These are phyloP conservation scores for Scortum barcoo DNA, from an alignment of 2,113 vertebrate genomes.

Conservation along the genomic window DNA sequence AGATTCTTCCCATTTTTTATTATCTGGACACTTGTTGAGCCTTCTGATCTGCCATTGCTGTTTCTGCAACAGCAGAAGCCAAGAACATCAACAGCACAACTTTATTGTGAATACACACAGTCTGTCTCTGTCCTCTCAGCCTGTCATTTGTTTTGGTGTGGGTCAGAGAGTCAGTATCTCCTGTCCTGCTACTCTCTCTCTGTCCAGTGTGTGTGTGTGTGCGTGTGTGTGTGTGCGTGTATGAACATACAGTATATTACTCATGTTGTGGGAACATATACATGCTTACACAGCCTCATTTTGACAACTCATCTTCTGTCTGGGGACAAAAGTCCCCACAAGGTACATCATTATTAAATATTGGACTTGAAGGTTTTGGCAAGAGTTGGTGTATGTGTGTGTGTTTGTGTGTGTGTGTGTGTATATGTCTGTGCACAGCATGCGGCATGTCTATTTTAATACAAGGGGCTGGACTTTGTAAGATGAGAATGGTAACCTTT, in stretches of 20 bases:
- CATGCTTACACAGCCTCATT: neutral
- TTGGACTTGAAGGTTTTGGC: neutral
- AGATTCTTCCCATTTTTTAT: neutral
- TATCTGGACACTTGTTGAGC: neutral
- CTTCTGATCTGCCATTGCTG: neutral
- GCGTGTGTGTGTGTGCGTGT: conserved; percentile 32
- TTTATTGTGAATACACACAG: conserved; percentile 50
- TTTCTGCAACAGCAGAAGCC: conserved; percentile 34
- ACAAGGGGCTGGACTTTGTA: conserved; percentile 55
- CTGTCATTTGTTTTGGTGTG: conserved; percentile 33
- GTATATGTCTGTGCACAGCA: conserved; percentile 23
- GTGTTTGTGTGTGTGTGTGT: conserved; percentile 25
- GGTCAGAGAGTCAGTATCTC: neutral
- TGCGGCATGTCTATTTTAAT: conserved; percentile 68
- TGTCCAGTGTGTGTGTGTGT: neutral
- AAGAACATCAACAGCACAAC: conserved; percentile 12
- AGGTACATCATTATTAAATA: neutral
- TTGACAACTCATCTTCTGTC: neutral
- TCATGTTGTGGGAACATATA: neutral
- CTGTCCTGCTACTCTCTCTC: neutral
- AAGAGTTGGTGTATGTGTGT: conserved; percentile 2
- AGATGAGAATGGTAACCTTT: conserved; percentile 78
- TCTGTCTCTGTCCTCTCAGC: neutral
- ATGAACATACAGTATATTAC: neutral
- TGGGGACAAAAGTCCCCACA: neutral